These are phyloP conservation scores for Cephalotes varians DNA, from an alignment of 2,888 invertebrate species.

Conservation along the genomic window DNA sequence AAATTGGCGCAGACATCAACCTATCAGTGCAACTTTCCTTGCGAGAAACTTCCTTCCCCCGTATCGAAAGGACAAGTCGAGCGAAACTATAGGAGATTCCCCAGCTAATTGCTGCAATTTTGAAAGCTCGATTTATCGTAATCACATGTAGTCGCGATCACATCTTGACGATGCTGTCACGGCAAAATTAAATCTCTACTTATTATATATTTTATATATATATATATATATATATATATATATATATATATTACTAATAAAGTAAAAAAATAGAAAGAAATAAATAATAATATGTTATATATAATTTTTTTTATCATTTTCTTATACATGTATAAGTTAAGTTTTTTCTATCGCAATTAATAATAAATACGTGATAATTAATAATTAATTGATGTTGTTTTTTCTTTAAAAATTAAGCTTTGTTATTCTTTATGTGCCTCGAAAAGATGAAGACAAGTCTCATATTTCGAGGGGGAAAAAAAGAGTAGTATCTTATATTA, in stretches of 20 bases:
- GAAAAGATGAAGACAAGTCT: not conserved
- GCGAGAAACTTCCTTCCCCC: constrained; percentile 18
- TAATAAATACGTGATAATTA: not conserved
- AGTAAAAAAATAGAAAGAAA: not conserved
- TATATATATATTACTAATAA: not conserved
- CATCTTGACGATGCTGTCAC: not conserved
- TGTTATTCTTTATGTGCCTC: not conserved
- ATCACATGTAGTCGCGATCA: constrained; percentile 7
- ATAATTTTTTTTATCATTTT: not conserved
- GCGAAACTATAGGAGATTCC: constrained; percentile 13
- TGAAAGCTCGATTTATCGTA: constrained; percentile 18
- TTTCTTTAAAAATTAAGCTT: not conserved
- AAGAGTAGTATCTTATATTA: not conserved
- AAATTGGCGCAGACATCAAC: constrained; percentile 19
- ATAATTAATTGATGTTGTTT: not conserved
- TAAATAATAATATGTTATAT: not conserved
- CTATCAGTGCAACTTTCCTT: constrained; percentile 4
- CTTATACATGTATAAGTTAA: not conserved
- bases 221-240: not conserved
- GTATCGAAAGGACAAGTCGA: constrained; percentile 28
- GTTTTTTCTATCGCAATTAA: not conserved
- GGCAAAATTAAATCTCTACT: not conserved
- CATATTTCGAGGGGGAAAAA: not conserved
- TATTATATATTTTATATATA: not conserved
- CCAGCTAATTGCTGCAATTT: constrained; percentile 38